Evolutionary conservation across 2,113 vertebrate species (phyloP), one percentile per base, ranked within the genome.

Genomic region (Numida meleagris): DNA sequence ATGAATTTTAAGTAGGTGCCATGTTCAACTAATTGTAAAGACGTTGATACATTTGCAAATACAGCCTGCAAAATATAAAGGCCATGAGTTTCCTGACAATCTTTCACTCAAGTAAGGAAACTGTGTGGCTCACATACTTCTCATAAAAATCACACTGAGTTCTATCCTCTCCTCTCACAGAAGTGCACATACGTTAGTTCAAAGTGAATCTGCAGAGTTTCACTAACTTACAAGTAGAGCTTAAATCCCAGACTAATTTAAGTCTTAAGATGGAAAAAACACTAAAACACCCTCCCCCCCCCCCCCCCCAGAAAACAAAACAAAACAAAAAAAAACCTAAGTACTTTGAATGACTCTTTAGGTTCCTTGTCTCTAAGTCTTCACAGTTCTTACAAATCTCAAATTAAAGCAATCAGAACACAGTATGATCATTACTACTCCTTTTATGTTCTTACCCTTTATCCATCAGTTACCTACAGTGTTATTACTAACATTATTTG

Each of bases 21-120:
- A 0, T 14, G 3, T 59, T 79, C 24, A 70, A 29, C 1, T 0
- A 50, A 25, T 9, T 55, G 10, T 29, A 80, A 68, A 40, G 59
- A n/a, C 6, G 8, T 5, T 25, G 9, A 13, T 8, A 78, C 18
- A 31, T 24, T 40, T 21, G 3, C 8, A 78, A 67, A 50, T 24
- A 6, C 33, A 70, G 7, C 1, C 19, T 29, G 3, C 23, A 29
- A 8, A 51, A 4, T 42, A 70, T 10, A 81, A 15, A 14, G 42
- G 6, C 31, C 2, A 0, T 57, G 53, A 81, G 3, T 42, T 63
- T 15, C 14, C 12, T 72, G 13, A 65, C 4, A 85, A 59, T 1
- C 21, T 90, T 77, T 65, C 36, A 13, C 5, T 72, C 29, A 58
- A 27, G 48, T 1, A 68, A 43, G 40, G 11, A 51, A 40, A 31